Evolutionary conservation across 2,113 vertebrate species (phyloP), one percentile per base, ranked within the genome.

Genomic region (Cebidichthys violaceus): DNA sequence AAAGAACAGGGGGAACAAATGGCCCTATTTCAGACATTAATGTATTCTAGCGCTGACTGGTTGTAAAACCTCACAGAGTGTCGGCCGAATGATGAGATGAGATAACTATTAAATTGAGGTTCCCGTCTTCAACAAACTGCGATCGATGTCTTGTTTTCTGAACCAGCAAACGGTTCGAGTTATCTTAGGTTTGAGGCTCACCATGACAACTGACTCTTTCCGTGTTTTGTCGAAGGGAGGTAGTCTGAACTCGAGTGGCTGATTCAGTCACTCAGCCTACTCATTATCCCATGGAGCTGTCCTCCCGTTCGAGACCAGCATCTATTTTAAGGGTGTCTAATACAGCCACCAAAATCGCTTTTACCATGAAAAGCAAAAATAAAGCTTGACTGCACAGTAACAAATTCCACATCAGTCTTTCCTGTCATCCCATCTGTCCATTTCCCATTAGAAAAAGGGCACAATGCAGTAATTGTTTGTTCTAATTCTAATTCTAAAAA

Each of bases 1-100:
- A 68, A 37, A 73, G 73, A 77, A 64, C 33, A 64, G 65, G 66
- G 86, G 83, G 87, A 92, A 91, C 80, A 86, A 91, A 92, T 77
- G 59, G 62, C 54, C 70, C 76, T 54, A 70, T 55, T 87, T 90
- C 50, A 47, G 57, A 80, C 27, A 6, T 90, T 17, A 89, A 92
- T 90, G 81, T 75, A 79, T 80, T 88, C 79, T 29, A 79, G 50
- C 22, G 13, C 77, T 57, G 77, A 72, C 76, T 76, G 76, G 39
- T 72, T 74, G 79, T 72, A 57, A 65, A 64, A 62, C 64, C 68
- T 84, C 71, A 80, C 67, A 37, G 59, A 81, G 61, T 62, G 79
- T 82, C 22, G 20, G 70, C 66, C 73, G 15, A 70, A 83, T 86
- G 70, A 89, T 89, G 81, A 78, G 69, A 88, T 75, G 60, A 50